Percentiles rank a stretch among this genome's conserved stretches.
phyloP scores from a whole-genome alignment of 2,113 vertebrate genomes.

The Terrapene triunguis region DNA sequence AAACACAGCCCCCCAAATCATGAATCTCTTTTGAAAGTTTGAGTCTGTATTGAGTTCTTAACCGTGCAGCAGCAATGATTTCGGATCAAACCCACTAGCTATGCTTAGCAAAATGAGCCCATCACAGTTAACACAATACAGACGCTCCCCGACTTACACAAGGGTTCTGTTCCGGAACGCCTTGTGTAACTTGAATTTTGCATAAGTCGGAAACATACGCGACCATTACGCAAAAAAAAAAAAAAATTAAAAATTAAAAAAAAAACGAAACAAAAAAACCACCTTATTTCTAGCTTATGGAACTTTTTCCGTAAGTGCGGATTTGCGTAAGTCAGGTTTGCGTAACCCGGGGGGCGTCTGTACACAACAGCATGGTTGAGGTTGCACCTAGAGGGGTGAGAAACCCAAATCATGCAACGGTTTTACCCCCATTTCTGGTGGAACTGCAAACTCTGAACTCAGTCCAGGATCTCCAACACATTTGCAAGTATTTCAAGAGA shows the following conservation, averaged over 20 bases:
- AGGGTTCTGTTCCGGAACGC: too few species aligned
- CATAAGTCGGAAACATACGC: too few species aligned
- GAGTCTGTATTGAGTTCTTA: background rate
- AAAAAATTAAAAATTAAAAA: too few species aligned
- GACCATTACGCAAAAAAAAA: too few species aligned
- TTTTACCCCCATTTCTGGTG: background rate
- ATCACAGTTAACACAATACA: background rate
- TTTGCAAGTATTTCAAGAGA: background rate
- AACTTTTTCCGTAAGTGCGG: too few species aligned
- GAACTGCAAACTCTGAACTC: background rate
- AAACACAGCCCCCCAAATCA: background rate
- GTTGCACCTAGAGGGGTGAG: background rate
- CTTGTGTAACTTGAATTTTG: too few species aligned
- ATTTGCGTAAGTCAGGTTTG: too few species aligned
- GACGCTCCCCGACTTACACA: too few species aligned
- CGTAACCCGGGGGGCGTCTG: too few species aligned
- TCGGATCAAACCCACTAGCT: background rate
- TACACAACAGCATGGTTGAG: background rate
- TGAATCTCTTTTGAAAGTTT: slow-evolving; percentile 12
- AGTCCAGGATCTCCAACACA: background rate
- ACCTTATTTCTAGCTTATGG: too few species aligned
- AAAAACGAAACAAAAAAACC: too few species aligned
- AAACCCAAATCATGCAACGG: background rate
- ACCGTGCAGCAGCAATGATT: background rate
- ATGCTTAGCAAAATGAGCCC: background rate